Evolutionary conservation across 2,888 invertebrate species (phyloP), one percentile per base, ranked within the genome.

Genomic region (Omphaloscelis lunosa): DNA sequence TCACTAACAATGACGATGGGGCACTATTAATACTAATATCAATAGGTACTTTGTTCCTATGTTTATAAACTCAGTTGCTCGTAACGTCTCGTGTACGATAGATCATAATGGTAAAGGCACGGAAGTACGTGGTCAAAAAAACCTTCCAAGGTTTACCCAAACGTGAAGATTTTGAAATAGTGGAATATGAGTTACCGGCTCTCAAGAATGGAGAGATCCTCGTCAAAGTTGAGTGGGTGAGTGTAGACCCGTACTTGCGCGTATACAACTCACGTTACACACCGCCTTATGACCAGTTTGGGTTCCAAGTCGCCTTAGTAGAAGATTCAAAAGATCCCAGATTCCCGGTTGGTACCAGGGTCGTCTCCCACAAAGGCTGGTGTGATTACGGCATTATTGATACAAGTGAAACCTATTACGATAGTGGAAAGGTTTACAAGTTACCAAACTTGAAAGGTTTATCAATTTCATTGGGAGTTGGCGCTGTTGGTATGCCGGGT

Each of bases 401-500:
- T 34, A 73, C 84, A 9, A 86, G 61, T 90, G 67, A 88, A 82
- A 63, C 78, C 68, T 71, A 84, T 4, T 61, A 72, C 1, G 58
- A 58, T 79, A 7, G 56, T 2, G 88, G 90, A 7, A 85, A 62
- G 67, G 76, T 93, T 15, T 94, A 94, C 88, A 93, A 93, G 72
- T 79, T 98, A 51, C 97, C 97, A 0, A 97, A 97, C 83, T 89
- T 98, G 69, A 97, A 97, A 80, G 95, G 56, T 56, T 77, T 95
- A 4, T 87, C 98, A 0, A 83, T 93, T 1, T 98, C 98, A 0
- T 92, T 97, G 20, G 97, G 95, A 12, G 88, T 98, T 1, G 98
- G 98, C 29, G 95, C 97, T 4, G 92, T 98, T 4, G 98, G 98
- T 79, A 97, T 98, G 97, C 97, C 98, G 15, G 98, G 98, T 95